Evolutionary conservation across 2,113 vertebrate genomes (phyloP).

Genomic region (Camelus dromedarius): DNA sequence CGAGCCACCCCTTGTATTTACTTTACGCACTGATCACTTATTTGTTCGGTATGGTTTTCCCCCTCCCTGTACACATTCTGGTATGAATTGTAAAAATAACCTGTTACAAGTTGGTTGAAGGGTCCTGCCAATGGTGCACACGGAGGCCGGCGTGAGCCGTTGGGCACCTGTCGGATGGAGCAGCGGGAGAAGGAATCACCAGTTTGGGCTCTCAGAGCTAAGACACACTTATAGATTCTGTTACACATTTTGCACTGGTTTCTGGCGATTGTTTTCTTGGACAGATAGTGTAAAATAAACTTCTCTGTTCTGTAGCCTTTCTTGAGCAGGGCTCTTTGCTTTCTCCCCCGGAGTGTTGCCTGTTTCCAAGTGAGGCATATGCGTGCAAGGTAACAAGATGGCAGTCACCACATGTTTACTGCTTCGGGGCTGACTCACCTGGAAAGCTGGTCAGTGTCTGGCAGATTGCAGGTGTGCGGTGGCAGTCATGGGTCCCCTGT

Average conservation of each 20-base stretch:
- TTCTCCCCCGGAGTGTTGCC: slow-evolving; percentile 22
- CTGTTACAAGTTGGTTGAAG: slow-evolving; percentile 81
- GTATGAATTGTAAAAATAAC: slow-evolving; percentile 84
- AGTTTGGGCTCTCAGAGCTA: slow-evolving; percentile 66
- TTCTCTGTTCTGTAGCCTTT: slow-evolving; percentile 72
- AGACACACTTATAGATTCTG: slow-evolving; percentile 73
- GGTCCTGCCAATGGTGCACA: slow-evolving; percentile 82
- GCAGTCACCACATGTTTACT: not conserved
- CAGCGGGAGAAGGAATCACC: slow-evolving; percentile 58
- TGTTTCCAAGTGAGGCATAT: not conserved
- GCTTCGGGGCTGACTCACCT: not conserved
- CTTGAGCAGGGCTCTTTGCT: slow-evolving; percentile 66
- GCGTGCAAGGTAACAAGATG: not conserved
- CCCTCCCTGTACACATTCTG: slow-evolving; percentile 83
- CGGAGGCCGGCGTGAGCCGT: slow-evolving; percentile 66
- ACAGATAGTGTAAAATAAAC: slow-evolving; percentile 77
- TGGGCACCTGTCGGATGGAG: slow-evolving; percentile 47
- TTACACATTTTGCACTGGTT: slow-evolving; percentile 85
- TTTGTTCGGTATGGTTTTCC: slow-evolving; percentile 83
- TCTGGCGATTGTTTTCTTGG: slow-evolving; percentile 80
- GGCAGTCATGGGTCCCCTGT: not conserved
- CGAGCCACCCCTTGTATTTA: slow-evolving; percentile 83
- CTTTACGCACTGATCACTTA: slow-evolving; percentile 87
- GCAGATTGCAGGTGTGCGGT: not conserved
- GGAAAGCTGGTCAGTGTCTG: slow-evolving; percentile 17